phyloP scores from a whole-genome alignment of 2,113 vertebrate genomes.

The Pachypanchax playfairii region DNA sequence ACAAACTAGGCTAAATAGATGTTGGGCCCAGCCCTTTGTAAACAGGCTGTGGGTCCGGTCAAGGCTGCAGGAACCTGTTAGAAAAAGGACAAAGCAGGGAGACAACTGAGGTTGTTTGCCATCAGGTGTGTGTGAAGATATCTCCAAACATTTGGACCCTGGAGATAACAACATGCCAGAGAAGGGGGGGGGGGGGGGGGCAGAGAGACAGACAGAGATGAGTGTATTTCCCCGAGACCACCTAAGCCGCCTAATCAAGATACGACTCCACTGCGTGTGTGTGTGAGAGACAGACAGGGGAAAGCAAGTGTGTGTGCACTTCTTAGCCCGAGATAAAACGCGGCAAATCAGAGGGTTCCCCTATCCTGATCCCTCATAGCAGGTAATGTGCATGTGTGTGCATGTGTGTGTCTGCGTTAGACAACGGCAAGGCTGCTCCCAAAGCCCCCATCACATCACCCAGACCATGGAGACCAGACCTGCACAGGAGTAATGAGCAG shows the following conservation, averaged over 20 bases:
- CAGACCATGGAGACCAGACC: conserved; percentile 63
- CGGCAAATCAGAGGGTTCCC: conserved; percentile 73
- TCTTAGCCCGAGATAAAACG: conserved; percentile 68
- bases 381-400: conserved; percentile 43
- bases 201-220: conserved; percentile 63
- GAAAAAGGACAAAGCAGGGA: conserved; percentile 64
- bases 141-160: conserved; percentile 77
- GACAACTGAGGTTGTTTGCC: conserved; percentile 72
- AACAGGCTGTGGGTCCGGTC: conserved; percentile 54
- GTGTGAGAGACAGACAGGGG: conserved; percentile 21
- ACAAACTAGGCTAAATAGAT: conserved; percentile 57
- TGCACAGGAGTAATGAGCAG: conserved; percentile 69
- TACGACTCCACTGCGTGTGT: conserved; percentile 60
- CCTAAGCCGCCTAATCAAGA: conserved; percentile 78
- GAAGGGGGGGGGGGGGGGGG: conserved; percentile 59
- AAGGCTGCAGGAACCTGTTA: conserved; percentile 66
- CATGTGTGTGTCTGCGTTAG: conserved; percentile 35
- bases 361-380: conserved; percentile 63
- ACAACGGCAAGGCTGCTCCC: conserved; percentile 48
- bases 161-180: conserved; percentile 75
- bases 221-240: conserved; percentile 72
- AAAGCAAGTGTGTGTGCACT: conserved; percentile 32
- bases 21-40: conserved; percentile 61
- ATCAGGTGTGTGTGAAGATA: conserved; percentile 78
- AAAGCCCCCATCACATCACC: conserved; percentile 67